These are phyloP conservation scores for Anser cygnoides DNA, from an alignment of 2,113 vertebrate species.

Conservation along the genomic window DNA sequence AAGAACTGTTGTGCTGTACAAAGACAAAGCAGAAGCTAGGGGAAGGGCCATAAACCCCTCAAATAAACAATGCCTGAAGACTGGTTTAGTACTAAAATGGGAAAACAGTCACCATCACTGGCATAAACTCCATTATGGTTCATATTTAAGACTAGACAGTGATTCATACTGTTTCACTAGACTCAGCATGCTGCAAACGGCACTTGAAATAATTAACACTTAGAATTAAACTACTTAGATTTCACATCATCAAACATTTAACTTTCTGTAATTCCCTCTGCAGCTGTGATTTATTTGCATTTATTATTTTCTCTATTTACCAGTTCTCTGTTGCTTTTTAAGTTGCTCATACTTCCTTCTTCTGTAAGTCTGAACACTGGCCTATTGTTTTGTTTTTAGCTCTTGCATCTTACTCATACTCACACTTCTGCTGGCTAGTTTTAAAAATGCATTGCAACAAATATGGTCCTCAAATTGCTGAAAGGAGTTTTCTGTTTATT, in stretches of 20 bases:
- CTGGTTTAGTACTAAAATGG: not conserved
- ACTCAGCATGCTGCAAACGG: conserved; percentile 66
- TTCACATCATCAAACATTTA: conserved; percentile 64
- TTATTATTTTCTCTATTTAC: conserved; percentile 59
- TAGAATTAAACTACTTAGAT: conserved; percentile 66
- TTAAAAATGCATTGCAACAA: not conserved
- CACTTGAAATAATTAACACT: conserved; percentile 69
- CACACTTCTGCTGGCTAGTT: conserved; percentile 8
- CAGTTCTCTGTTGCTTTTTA: conserved; percentile 27
- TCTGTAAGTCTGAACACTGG: conserved; percentile 8
- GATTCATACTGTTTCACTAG: conserved; percentile 59
- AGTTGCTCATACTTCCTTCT: conserved; percentile 56
- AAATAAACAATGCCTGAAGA: conserved; percentile 13
- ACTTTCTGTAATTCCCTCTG: conserved; percentile 58
- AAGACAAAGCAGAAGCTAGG: not conserved
- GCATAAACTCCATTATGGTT: conserved; percentile 37
- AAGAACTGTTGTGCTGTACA: not conserved
- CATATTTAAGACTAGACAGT: conserved; percentile 42
- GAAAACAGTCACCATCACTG: not conserved
- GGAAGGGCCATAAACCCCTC: not conserved
- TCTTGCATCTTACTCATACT: conserved; percentile 40
- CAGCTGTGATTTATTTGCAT: conserved; percentile 64
- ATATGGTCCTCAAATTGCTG: conserved; percentile 6
- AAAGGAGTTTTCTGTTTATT: conserved; percentile 32
- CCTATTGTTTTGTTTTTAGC: conserved; percentile 43